Evolutionary conservation across 2,888 invertebrate species (phyloP), one percentile per base, ranked within the genome.

Genomic region (Drosophila picticornis): DNA sequence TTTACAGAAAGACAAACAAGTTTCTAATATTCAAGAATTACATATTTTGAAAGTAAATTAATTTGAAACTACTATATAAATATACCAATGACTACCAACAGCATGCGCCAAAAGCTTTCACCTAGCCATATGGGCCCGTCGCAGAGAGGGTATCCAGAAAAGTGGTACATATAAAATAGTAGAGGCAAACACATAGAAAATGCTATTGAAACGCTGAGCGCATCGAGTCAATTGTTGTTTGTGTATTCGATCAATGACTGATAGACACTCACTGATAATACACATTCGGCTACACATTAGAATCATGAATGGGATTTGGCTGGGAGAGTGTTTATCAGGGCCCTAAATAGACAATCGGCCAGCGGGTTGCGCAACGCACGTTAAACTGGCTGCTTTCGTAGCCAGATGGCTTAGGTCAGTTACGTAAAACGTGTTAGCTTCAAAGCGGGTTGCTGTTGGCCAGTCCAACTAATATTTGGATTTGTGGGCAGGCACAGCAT

Each of bases 231-330:
- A 25, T 38, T 38, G n/a, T 27, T n/a, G 16, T 56, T 11, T 59
- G 51, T 56, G 46, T 57, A 63, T 77, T 22, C 58, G 40, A 66
- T 68, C 75, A 56, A 48, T 65, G 72, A 16, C 27, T 46, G 46
- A 53, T 55, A 43, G 67, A 7, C 56, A 38, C 40, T 5, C 27
- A 65, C 46, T 72, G 80, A 81, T 72, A 77, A 69, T 64, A 27
- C 53, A 68, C 46, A 46, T 2, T 4, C 46, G 46, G 46, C 25
- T 25, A 25, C 25, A 25, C 46, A 73, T 72, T 76, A 84, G 84
- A 84, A 84, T 87, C 80, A 84, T 87, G 87, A 84, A 84, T 84
- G 84, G 74, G 86, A 77, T 86, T 38, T 65, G 58, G 72, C 53
- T 52, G 66, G 56, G 61, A 40, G 63, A 50, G 48, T 56, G 71